Evolutionary conservation across 2,113 vertebrate genomes (phyloP), one percentile per base, ranked within the genome.

Genomic region (Arothron firmamentum): DNA sequence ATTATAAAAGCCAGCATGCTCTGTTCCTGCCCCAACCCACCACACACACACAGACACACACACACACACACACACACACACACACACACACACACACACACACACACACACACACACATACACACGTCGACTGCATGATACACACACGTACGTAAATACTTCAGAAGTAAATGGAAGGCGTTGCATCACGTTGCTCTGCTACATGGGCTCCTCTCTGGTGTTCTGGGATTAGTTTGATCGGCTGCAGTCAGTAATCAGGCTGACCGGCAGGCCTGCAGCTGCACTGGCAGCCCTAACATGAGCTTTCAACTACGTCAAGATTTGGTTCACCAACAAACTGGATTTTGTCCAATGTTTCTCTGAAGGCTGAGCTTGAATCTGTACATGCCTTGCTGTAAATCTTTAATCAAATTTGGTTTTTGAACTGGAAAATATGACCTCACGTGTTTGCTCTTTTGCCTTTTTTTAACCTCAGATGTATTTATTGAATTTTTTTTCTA

Each of bases 171-270:
- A 34, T 34, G 5, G 6, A 34, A 38, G 11, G 34, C 34, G 8
- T 9, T 38, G 34, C 34, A 12, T 38, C 34, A 12, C 11, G 34
- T 38, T 38, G 34, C 34, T 64, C 34, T 67, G 25, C 57, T 51
- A 38, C 67, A 80, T 12, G n/a, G n/a, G 25, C 25, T 74, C 60
- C 45, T 38, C 42, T 60, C 14, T 63, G 53, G 55, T 75, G 72
- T 82, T 74, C 57, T 41, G 52, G 81, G 81, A 86, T 88, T 89
- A 84, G 68, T 82, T 78, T 66, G 74, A 85, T 84, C 76, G 74
- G 63, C 72, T 72, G 67, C 75, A 65, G 70, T 70, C 83, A 46
- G 75, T 84, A 83, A 85, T 88, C 85, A 78, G 61, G 75, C 73
- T 85, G 78, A 88, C 83, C 85, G 82, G 66, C 56, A 77, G 70